Evolutionary conservation across 1,140 invertebrate species (phyloP).

Genomic region (Caerostris extrusa): DNA sequence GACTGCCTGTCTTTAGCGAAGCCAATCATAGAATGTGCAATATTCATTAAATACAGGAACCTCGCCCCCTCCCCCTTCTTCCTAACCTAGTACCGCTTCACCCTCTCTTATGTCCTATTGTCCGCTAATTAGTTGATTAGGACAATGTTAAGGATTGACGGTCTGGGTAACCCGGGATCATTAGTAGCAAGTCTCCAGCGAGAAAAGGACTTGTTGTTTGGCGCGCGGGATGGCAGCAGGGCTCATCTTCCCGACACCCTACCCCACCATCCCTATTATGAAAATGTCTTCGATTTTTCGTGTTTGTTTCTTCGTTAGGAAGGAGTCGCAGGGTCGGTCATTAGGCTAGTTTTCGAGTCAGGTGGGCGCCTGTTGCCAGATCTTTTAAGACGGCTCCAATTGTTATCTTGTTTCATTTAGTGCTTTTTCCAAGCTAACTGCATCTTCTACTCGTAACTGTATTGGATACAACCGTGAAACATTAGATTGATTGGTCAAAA

Average conservation of each 20-base stretch:
- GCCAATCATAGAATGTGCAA: constrained; percentile 72
- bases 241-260: neutral
- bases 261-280: neutral
- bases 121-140: constrained; percentile 77
- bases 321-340: neutral
- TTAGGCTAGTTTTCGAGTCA: constrained; percentile 1
- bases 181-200: constrained; percentile 48
- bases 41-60: constrained; percentile 71
- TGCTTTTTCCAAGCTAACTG: too few species aligned
- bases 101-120: constrained; percentile 62
- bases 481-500: too few species aligned
- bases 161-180: constrained; percentile 62
- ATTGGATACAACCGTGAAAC: too few species aligned
- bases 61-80: neutral
- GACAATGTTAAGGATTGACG: constrained; percentile 71
- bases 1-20: constrained; percentile 64
- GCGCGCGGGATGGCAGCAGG: neutral
- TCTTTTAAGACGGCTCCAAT: neutral
- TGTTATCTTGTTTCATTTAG: too few species aligned
- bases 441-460: too few species aligned
- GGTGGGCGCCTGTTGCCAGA: neutral
- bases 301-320: constrained; percentile 15
- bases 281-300: constrained; percentile 23
- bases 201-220: constrained; percentile 50
- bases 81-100: neutral